phyloP scores from a whole-genome alignment of 2,888 invertebrate genomes.

The Drosophila quinaria region DNA sequence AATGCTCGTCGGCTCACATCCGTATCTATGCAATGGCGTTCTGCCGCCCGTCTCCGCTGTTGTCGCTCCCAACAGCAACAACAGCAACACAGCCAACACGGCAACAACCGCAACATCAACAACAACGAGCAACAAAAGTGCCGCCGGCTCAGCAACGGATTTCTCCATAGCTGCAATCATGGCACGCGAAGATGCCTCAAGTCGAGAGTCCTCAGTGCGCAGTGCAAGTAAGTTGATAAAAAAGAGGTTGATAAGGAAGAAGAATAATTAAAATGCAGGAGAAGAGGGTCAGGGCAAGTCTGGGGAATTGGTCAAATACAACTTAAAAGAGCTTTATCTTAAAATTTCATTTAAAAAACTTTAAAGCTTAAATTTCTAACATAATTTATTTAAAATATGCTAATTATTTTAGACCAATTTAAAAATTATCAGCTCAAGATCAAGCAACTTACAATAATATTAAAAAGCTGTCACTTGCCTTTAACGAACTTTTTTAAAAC shows the following conservation, averaged over 20 bases:
- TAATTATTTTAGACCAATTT: neutral
- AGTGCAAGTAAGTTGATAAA: conserved; percentile 83
- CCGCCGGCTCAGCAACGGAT: conserved; percentile 90
- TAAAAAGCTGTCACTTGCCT: neutral
- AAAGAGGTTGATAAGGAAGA: neutral
- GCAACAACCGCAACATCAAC: conserved; percentile 88
- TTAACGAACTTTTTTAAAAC: neutral
- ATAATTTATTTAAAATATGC: neutral
- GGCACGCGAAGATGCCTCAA: conserved; percentile 88
- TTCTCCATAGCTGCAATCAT: conserved; percentile 98
- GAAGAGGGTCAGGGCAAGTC: neutral
- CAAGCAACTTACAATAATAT: neutral
- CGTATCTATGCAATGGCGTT: conserved; percentile 81
- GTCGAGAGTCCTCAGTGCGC: conserved; percentile 83
- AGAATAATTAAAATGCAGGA: neutral
- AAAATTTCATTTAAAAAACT: neutral
- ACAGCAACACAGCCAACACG: conserved; percentile 68
- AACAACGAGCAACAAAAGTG: conserved; percentile 77
- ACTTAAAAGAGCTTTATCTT: neutral
- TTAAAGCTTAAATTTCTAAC: neutral
- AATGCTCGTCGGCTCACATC: conserved; percentile 84
- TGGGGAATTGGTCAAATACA: neutral
- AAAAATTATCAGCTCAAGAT: neutral
- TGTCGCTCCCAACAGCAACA: conserved; percentile 53
- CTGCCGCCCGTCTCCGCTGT: conserved; percentile 65